These are phyloP conservation scores for Mormoops blainvillei DNA, from an alignment of 2,113 vertebrate species.

Conservation along the genomic window DNA sequence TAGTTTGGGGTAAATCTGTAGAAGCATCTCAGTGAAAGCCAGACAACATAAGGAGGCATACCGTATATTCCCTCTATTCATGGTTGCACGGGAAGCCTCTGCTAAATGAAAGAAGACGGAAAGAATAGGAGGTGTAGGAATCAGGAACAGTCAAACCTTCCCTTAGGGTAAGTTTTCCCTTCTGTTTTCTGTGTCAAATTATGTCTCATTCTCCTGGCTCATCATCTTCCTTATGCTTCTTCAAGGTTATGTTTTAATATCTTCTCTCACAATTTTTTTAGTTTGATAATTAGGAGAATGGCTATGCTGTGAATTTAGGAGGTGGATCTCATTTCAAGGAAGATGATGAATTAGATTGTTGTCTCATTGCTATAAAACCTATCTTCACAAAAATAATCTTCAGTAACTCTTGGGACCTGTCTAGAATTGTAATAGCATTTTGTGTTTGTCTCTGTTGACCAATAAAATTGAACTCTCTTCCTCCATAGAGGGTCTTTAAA, in stretches of 20 bases:
- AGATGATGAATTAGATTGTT: neutral
- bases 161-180: neutral
- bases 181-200: neutral
- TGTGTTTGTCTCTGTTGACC: neutral
- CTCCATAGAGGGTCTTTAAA: neutral
- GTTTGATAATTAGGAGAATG: neutral
- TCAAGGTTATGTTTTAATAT: neutral
- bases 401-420: neutral
- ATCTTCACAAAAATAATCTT: neutral
- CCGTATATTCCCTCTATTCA: neutral
- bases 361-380: neutral
- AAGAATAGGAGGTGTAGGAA: neutral
- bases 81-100: neutral
- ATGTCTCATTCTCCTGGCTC: neutral
- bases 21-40: neutral
- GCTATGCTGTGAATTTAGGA: neutral
- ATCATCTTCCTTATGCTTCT: neutral
- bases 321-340: neutral
- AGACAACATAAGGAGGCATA: neutral
- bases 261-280: neutral
- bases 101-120: neutral
- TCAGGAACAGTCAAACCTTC: neutral
- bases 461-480: neutral
- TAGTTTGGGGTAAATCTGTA: neutral
- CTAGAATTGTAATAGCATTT: conserved; percentile 2